These are phyloP conservation scores for Diachasma alloeum DNA, from an alignment of 1,140 invertebrate species.

Conservation along the genomic window DNA sequence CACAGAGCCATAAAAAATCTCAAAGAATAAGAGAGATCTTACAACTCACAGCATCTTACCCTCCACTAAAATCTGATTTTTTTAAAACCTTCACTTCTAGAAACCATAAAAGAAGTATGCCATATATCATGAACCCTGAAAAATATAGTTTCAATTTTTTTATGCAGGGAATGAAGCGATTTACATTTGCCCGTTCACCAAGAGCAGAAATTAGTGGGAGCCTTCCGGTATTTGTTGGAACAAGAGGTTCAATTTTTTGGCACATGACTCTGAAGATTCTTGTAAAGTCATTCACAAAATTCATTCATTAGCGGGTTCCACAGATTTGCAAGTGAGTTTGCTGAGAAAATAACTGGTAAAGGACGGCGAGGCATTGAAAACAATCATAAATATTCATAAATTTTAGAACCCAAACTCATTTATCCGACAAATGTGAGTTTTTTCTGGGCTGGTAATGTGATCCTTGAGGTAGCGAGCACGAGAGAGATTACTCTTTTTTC, in stretches of 20 bases:
- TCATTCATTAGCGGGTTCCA: background rate
- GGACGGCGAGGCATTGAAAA: background rate
- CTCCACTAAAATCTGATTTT: background rate
- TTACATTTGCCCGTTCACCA: too few relatives aligned
- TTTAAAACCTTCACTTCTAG: background rate
- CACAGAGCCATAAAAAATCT: background rate
- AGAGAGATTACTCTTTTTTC: background rate
- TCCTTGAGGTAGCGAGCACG: slow-evolving; percentile 18
- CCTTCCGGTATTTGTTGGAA: too few relatives aligned
- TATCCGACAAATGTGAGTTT: background rate
- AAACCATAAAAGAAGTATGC: background rate
- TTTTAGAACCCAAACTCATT: background rate
- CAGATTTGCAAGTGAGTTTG: background rate
- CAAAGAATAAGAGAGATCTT: background rate
- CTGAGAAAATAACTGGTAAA: background rate
- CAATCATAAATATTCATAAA: background rate
- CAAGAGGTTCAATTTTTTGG: too few relatives aligned
- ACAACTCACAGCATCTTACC: too few relatives aligned
- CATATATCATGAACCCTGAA: too few relatives aligned
- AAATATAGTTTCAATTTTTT: too few relatives aligned
- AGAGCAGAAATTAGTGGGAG: too few relatives aligned
- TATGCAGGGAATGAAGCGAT: too few relatives aligned
- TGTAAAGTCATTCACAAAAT: too few relatives aligned
- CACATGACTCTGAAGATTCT: too few relatives aligned
- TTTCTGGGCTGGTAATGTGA: slow-evolving; percentile 37